Evolutionary conservation across 1,140 invertebrate species (phyloP).

Genomic region (Lucilia cuprina): DNA sequence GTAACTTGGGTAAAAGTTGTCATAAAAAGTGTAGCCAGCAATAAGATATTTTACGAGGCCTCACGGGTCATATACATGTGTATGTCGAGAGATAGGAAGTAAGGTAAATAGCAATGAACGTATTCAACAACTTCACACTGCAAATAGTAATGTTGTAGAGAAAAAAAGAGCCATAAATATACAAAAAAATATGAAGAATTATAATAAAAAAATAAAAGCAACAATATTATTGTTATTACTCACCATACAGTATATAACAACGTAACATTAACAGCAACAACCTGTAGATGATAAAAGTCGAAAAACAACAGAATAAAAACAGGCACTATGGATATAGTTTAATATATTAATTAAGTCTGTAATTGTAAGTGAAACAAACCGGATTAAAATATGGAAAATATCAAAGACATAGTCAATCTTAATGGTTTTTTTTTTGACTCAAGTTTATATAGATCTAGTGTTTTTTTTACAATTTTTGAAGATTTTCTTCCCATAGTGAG

Average conservation of each 20-base stretch:
- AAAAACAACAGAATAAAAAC: not conserved
- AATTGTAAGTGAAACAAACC: no score
- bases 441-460: no score
- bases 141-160: not conserved
- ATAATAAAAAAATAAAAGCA: not conserved
- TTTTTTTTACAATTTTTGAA: no score
- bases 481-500: not conserved
- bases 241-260: not conserved
- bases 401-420: no score
- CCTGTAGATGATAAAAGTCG: not conserved
- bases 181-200: not conserved
- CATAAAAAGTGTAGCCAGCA: slow-evolving; percentile 23
- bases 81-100: not conserved
- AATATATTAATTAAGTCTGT: not conserved
- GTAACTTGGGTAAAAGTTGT: not conserved
- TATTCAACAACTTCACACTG: not conserved
- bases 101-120: not conserved
- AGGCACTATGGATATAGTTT: not conserved
- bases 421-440: no score
- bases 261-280: slow-evolving; percentile 2
- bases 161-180: not conserved
- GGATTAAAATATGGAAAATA: no score
- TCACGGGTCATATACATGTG: slow-evolving; percentile 16
- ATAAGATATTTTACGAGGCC: slow-evolving; percentile 16
- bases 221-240: not conserved